A percentile compares a stretch with the other conserved stretches of the same genome.
These are phyloP conservation scores for Nannoperca australis DNA, from an alignment of 2,797 vertebrate genomes.

Conservation along the genomic window DNA sequence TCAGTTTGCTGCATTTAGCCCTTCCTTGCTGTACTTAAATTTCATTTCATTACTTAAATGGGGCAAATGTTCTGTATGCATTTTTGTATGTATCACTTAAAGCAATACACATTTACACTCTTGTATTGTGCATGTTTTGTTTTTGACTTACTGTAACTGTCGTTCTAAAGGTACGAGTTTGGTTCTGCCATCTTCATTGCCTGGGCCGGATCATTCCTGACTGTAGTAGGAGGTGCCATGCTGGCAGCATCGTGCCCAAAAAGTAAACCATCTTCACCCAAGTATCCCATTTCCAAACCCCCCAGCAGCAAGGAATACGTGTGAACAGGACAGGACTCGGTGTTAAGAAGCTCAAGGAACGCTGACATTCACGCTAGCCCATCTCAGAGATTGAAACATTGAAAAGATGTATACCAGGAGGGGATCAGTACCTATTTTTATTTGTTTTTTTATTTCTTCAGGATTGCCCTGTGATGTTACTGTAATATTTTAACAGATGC, in stretches of 20 bases:
- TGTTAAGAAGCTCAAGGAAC: constrained; percentile 43
- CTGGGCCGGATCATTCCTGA: constrained; percentile 89
- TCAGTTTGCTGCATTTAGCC: too few relatives aligned
- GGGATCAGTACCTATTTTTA: constrained; percentile 26
- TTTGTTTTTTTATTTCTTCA: constrained; percentile 48
- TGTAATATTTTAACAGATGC: constrained; percentile 50
- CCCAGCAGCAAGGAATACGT: constrained; percentile 89
- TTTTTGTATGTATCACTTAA: too few relatives aligned
- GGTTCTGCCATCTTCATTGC: constrained; percentile 91
- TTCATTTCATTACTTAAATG: too few relatives aligned
- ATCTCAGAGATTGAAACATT: constrained; percentile 27
- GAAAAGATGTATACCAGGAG: constrained; percentile 39
- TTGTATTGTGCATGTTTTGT: not conserved
- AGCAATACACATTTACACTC: too few relatives aligned
- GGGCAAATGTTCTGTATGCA: too few relatives aligned
- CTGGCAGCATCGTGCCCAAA: constrained; percentile 88
- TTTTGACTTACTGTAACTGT: constrained; percentile 2
- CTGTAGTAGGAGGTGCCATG: constrained; percentile 87
- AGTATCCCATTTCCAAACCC: constrained; percentile 82
- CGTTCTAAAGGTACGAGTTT: constrained; percentile 88
- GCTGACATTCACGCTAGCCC: constrained; percentile 42
- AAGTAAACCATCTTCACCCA: constrained; percentile 53
- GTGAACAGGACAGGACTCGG: constrained; percentile 64
- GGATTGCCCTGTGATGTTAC: constrained; percentile 55
- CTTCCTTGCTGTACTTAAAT: too few relatives aligned